These are phyloP conservation scores for Steinernema hermaphroditum DNA, from an alignment of 2,888 invertebrate genomes.

Conservation along the genomic window DNA sequence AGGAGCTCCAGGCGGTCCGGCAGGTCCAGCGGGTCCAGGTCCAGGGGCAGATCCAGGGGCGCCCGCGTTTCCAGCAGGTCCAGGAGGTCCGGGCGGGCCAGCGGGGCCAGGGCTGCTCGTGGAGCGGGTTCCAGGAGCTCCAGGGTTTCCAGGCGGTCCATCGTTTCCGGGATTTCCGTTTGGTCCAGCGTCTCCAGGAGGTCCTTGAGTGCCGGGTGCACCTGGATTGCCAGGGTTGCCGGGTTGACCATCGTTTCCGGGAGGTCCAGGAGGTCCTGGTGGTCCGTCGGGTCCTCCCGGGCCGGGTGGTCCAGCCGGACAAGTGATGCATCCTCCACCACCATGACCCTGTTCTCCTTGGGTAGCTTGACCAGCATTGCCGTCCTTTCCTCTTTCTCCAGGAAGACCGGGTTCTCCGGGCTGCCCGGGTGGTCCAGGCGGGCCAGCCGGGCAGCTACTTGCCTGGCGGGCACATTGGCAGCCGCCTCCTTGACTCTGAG, in stretches of 20 bases:
- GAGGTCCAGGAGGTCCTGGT: slow-evolving; percentile 49
- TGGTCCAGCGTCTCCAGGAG: not conserved
- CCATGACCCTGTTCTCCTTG: not conserved
- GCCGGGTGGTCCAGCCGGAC: slow-evolving; percentile 57
- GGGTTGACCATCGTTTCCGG: slow-evolving; percentile 27
- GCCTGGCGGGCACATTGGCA: not conserved
- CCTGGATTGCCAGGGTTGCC: not conserved
- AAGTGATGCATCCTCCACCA: slow-evolving; percentile 48
- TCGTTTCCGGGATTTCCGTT: not conserved
- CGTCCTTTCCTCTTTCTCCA: slow-evolving; percentile 39
- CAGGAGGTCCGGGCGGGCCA: not conserved
- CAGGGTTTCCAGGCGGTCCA: not conserved
- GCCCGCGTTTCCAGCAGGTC: not conserved
- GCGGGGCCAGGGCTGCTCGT: not conserved
- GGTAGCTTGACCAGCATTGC: not conserved
- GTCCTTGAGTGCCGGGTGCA: slow-evolving; percentile 15
- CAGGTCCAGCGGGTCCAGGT: slow-evolving; percentile 11
- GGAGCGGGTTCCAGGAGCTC: not conserved
- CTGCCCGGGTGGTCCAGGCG: slow-evolving; percentile 54
- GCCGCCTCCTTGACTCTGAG: no score
- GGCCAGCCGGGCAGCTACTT: slow-evolving; percentile 40
- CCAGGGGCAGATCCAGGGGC: not conserved
- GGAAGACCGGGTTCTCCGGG: slow-evolving; percentile 49
- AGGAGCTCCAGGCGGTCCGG: not conserved
- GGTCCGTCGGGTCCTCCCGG: slow-evolving; percentile 54